A percentile compares a stretch with the other conserved stretches of the same genome.
Conservation (phyloP, 2,113 vertebrate genomes). For the Dermatemys mawii region DNA sequence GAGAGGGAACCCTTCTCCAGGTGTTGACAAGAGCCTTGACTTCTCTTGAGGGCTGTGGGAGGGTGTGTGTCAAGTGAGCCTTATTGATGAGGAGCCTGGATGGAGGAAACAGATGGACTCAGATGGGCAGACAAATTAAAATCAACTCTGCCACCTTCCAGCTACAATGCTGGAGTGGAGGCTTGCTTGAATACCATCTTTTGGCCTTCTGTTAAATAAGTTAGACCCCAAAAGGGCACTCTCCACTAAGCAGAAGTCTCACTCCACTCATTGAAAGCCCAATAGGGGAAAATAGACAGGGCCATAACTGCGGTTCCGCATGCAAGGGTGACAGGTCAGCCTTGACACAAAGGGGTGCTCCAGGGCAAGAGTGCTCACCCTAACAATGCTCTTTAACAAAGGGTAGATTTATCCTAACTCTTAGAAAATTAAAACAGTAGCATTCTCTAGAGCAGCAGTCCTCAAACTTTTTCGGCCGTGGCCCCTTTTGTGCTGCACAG, state of each 20-base stretch:
- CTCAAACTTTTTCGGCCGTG: too few species aligned
- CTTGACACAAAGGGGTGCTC: neutral
- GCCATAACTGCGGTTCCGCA: neutral
- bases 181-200: neutral
- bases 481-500: too few species aligned
- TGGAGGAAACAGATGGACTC: neutral
- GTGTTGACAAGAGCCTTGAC: neutral
- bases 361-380: neutral
- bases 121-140: neutral
- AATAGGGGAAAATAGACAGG: neutral
- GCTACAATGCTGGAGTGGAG: neutral
- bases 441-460: too few species aligned
- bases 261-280: neutral
- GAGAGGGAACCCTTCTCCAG: neutral
- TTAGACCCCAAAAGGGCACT: neutral
- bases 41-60: neutral
- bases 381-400: neutral
- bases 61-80: neutral
- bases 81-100: neutral
- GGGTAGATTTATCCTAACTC: neutral
- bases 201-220: neutral
- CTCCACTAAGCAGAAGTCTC: neutral
- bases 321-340: neutral
- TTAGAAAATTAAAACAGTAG: neutral
- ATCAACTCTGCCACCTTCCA: neutral